These are phyloP conservation scores for Brachyhypopomus occidentalis DNA, from an alignment of 2,113 vertebrate genomes.

Conservation along the genomic window DNA sequence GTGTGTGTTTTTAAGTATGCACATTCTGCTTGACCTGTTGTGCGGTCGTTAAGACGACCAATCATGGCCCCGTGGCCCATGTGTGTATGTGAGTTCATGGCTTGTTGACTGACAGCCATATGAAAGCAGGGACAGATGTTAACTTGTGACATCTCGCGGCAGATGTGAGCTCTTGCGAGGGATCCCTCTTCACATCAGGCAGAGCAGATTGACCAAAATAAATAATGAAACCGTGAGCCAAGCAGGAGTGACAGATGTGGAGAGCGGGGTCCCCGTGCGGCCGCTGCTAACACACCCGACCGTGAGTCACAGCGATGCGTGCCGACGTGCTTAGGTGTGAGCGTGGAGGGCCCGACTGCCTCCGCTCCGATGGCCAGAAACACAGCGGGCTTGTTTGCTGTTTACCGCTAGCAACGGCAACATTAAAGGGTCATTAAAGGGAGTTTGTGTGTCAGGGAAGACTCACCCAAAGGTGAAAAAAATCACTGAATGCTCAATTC, in stretches of 20 bases:
- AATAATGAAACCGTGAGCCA: slow-evolving; percentile 71
- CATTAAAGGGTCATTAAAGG: slow-evolving; percentile 50
- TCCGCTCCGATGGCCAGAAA: slow-evolving; percentile 46
- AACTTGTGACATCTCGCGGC: slow-evolving; percentile 71
- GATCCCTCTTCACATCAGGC: slow-evolving; percentile 72
- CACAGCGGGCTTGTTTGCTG: slow-evolving; percentile 43
- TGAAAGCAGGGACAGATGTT: slow-evolving; percentile 74
- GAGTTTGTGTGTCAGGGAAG: slow-evolving; percentile 49
- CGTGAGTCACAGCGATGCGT: slow-evolving; percentile 55
- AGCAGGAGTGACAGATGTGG: slow-evolving; percentile 73
- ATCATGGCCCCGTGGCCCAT: slow-evolving; percentile 48
- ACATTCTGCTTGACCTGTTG: neutral
- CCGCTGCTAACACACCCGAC: slow-evolving; percentile 62
- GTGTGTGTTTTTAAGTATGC: slow-evolving; percentile 27
- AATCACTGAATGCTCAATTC: slow-evolving; percentile 35
- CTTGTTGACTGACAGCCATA: slow-evolving; percentile 67
- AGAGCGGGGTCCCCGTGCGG: slow-evolving; percentile 67
- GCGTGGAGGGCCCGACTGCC: slow-evolving; percentile 30
- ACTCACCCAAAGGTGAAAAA: slow-evolving; percentile 30
- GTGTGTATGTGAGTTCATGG: slow-evolving; percentile 48
- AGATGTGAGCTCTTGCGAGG: slow-evolving; percentile 73
- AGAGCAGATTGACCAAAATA: slow-evolving; percentile 81
- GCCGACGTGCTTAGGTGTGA: slow-evolving; percentile 55
- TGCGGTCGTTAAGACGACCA: slow-evolving; percentile 37
- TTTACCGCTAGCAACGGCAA: no score